phyloP scores from a whole-genome alignment of 1,140 invertebrate species.

The Hycleus cichorii region DNA sequence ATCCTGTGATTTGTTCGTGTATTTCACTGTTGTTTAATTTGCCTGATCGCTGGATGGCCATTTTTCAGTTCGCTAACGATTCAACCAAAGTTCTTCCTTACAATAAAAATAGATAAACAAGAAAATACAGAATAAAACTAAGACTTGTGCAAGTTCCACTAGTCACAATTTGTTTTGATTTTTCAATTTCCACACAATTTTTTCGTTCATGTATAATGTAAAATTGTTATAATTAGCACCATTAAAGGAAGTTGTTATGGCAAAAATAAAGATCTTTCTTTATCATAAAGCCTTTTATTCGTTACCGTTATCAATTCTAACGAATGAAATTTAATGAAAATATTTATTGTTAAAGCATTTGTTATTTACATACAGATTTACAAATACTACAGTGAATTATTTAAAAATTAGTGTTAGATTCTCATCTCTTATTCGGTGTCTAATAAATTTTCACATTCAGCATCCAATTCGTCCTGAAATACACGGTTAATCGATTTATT shows the following conservation, averaged over 20 bases:
- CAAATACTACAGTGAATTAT: too few relatives aligned
- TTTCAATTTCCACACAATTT: conserved; percentile 6
- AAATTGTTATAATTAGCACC: conserved; percentile 13
- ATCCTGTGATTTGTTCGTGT: background rate
- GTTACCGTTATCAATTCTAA: too few relatives aligned
- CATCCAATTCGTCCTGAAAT: conserved; percentile 11
- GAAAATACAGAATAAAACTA: background rate
- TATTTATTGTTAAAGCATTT: too few relatives aligned
- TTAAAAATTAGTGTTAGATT: background rate
- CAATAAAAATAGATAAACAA: too few relatives aligned
- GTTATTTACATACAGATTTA: too few relatives aligned
- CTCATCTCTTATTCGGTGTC: background rate
- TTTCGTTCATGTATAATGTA: conserved; percentile 11
- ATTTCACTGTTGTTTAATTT: too few relatives aligned
- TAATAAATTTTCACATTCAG: conserved; percentile 9
- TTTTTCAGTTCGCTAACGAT: background rate
- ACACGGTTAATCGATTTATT: conserved; percentile 8
- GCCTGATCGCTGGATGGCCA: background rate
- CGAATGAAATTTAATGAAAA: too few relatives aligned
- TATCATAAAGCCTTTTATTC: too few relatives aligned
- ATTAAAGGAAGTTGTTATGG: conserved; percentile 14
- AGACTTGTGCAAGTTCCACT: conserved; percentile 12
- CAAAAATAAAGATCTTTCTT: too few relatives aligned
- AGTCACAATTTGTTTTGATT: conserved; percentile 4
- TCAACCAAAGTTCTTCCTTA: conserved; percentile 15